Evolutionary conservation across 2,113 vertebrate genomes (phyloP), one percentile per base, ranked within the genome.

Genomic region (Tragelaphus buxtoni): DNA sequence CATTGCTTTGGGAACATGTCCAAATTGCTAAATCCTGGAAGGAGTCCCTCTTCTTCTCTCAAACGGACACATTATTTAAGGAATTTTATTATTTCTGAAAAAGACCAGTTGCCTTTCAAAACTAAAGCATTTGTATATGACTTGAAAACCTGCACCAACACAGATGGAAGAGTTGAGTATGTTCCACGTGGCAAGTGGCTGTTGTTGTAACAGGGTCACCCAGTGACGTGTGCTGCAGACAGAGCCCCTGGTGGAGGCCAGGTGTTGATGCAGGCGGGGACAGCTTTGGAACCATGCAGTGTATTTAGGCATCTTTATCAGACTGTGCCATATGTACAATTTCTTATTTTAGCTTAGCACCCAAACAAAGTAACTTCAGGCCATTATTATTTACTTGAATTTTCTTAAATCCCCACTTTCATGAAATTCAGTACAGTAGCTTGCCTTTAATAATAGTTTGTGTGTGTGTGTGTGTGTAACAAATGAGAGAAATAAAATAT

Each of bases 21-120:
- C 96, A 97, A 95, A 96, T 93, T 95, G 74, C 82, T 93, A 72
- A 95, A 65, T 90, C 90, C 93, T 97, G 92, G 93, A 96, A 95
- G 45, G 55, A 56, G 32, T 65, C 28, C 51, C 45, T 96, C 47
- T 65, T 20, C 49, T 90, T 85, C 45, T 94, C 58, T 96, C 83
- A 69, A 80, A 96, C 18, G 60, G 49, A 94, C 82, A 81, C 42
- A 82, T 96, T 91, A 93, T 89, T 96, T 97, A 87, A 85, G 51
- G 96, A 85, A 45, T 93, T 95, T 96, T 95, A 84, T 96, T 93
- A 55, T 90, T 92, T 90, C 28, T 94, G 60, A 94, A 90, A 88
- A 91, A 90, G 65, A 76, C n/a, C 84, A 80, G 60, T 87, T 87
- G 58, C 30, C 49, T 86, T 88, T 96, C 58, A 86, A 60, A 91